Evolutionary conservation across 1,140 invertebrate genomes (phyloP).

Genomic region (Pogonognathellus flavescens): DNA sequence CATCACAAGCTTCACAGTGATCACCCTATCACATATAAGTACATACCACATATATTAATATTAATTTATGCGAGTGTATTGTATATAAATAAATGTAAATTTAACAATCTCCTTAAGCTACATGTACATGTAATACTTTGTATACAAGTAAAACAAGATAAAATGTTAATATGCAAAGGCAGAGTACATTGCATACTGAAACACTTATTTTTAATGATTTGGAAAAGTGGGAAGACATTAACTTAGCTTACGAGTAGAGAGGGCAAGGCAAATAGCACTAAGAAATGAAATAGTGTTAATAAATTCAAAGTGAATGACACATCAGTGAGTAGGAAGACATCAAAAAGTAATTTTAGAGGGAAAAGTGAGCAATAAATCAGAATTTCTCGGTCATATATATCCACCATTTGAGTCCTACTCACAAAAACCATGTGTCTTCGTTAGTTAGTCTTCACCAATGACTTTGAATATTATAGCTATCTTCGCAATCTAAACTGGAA

Average conservation of each 20-base stretch:
- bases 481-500: neutral
- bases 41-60: too few species aligned
- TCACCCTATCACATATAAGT: neutral
- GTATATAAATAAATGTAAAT: too few species aligned
- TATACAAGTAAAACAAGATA: too few species aligned
- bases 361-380: neutral
- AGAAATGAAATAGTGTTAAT: neutral
- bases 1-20: neutral
- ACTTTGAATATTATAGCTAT: neutral
- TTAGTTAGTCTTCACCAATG: neutral
- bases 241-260: too few species aligned
- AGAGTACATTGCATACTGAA: too few species aligned
- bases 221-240: too few species aligned
- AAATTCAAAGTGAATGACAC: neutral
- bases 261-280: neutral
- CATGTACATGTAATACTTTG: too few species aligned
- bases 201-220: too few species aligned
- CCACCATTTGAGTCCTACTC: neutral
- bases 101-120: too few species aligned
- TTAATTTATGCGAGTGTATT: too few species aligned
- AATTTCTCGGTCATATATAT: neutral
- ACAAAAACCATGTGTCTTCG: neutral
- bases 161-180: too few species aligned
- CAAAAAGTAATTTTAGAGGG: neutral
- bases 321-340: slow-evolving; percentile 4